Evolutionary conservation across 2,113 vertebrate species (phyloP).

Genomic region (Microcebus tavaratra): DNA sequence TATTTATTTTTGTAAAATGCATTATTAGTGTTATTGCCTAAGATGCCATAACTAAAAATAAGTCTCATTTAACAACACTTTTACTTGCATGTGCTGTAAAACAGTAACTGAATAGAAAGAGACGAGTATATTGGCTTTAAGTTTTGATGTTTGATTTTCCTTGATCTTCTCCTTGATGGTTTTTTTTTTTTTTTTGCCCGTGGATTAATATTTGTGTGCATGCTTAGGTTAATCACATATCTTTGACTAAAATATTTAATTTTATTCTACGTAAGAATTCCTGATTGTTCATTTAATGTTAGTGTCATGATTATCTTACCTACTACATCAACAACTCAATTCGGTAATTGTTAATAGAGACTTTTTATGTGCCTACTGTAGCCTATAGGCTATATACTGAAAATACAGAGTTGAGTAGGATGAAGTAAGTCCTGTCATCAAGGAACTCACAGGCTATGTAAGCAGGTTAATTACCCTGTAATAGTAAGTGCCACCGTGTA

Average conservation of each 20-base stretch:
- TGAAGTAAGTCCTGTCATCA: not conserved
- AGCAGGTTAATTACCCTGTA: not conserved
- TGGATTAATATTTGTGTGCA: not conserved
- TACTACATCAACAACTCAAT: not conserved
- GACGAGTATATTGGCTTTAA: not conserved
- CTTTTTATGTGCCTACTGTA: not conserved
- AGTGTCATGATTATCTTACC: not conserved
- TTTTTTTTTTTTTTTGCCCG: not conserved
- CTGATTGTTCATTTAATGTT: not conserved
- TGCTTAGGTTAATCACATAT: not conserved
- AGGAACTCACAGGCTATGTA: not conserved
- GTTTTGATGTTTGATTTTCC: not conserved
- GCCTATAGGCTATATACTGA: no score
- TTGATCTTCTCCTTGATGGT: not conserved
- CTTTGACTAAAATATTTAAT: not conserved
- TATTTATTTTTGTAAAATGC: not conserved
- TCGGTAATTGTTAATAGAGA: not conserved
- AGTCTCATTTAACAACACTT: not conserved
- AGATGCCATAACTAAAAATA: not conserved
- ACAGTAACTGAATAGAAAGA: not conserved
- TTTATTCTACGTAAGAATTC: not conserved
- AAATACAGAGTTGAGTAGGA: not conserved
- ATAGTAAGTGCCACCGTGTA: not conserved
- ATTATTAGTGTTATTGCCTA: fast-evolving
- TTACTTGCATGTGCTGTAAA: fast-evolving